A percentile compares a stretch with the other conserved stretches of the same genome.
Conservation (phyloP, 2,888 invertebrate genomes). For the Drosophila tripunctata region DNA sequence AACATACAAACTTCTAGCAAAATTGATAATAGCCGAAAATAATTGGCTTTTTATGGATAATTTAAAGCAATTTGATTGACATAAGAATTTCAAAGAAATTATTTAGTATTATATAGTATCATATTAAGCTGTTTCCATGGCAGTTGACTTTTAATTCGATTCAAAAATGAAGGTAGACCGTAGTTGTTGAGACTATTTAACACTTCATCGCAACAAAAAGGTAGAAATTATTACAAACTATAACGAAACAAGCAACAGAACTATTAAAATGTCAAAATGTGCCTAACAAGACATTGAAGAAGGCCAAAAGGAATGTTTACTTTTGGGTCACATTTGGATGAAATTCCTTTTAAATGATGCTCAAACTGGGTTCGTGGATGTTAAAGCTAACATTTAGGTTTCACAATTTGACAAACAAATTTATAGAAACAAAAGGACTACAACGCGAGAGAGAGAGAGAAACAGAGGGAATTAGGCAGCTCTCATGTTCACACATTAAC, state of each 20-base stretch:
- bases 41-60: neutral
- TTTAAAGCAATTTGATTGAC: neutral
- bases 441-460: neutral
- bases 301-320: conserved; percentile 26
- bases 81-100: too few relatives aligned
- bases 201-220: neutral
- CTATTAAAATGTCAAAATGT: conserved; percentile 34
- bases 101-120: too few relatives aligned
- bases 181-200: neutral
- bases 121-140: too few relatives aligned
- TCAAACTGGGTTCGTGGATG: conserved; percentile 31
- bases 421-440: neutral
- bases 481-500: conserved; percentile 59
- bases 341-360: conserved; percentile 18
- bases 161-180: neutral
- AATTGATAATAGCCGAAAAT: neutral
- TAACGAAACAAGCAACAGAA: conserved; percentile 9
- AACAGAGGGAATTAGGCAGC: neutral
- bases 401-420: neutral
- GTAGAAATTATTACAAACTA: neutral
- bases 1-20: neutral
- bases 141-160: too few relatives aligned
- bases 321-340: conserved; percentile 22
- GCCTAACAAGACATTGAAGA: neutral
- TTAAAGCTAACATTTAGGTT: conserved; percentile 21